These are phyloP conservation scores for Verasper variegatus DNA, from an alignment of 2,113 vertebrate genomes.

Conservation along the genomic window DNA sequence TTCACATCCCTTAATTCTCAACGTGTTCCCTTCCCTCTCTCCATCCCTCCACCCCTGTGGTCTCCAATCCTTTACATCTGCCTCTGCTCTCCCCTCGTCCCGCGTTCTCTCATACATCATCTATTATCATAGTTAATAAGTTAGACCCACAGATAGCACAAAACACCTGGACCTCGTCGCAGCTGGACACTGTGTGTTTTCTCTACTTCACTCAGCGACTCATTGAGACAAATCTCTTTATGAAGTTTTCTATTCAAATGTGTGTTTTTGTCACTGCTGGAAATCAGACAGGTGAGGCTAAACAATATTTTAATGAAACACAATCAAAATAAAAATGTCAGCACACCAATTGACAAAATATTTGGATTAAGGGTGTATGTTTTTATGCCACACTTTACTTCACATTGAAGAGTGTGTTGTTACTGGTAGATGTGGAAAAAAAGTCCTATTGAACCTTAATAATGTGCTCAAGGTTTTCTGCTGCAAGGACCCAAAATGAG, in stretches of 20 bases:
- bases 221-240: constrained; percentile 8
- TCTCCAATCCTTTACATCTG: constrained; percentile 67
- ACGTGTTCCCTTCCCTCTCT: constrained; percentile 55
- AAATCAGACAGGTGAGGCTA: background rate
- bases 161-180: constrained; percentile 56
- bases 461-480: too few species aligned
- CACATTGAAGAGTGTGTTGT: background rate
- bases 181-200: constrained; percentile 23
- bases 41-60: constrained; percentile 68
- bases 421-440: background rate
- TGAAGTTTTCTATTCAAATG: constrained; percentile 14
- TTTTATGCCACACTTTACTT: background rate
- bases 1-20: constrained; percentile 71
- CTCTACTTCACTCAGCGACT: constrained; percentile 10
- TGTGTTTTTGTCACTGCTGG: constrained; percentile 2
- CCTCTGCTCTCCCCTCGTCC: constrained; percentile 36
- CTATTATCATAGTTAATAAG: constrained; percentile 61
- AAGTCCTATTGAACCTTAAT: too few species aligned
- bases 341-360: background rate
- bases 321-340: background rate
- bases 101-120: constrained; percentile 64
- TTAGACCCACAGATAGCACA: constrained; percentile 46
- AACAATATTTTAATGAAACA: background rate
- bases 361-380: background rate
- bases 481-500: background rate